Evolutionary conservation across 2,113 vertebrate species (phyloP), one percentile per base, ranked within the genome.

Genomic region (Damaliscus lunatus): DNA sequence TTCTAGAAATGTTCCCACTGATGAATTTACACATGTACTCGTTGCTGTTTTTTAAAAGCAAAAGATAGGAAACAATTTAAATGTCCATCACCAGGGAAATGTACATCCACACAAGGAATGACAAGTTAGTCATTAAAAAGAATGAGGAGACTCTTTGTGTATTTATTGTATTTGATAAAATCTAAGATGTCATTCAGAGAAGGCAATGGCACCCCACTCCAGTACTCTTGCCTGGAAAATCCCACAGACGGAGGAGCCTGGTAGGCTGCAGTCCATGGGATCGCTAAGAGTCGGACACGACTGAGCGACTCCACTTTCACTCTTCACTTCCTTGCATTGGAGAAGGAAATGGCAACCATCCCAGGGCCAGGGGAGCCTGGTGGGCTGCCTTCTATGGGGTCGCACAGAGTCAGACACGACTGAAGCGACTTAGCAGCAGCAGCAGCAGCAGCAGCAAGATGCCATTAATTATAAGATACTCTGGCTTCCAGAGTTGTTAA

Each of bases 61-160:
- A 97, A 85, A 85, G 43, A 57, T 16, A 43, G 46, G 78, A 52
- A 85, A 55, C n/a, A 64, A 74, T 67, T 80, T 50, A 94, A 94
- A 53, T 43, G 67, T 81, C 43, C 50, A 48, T 31, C n/a, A 78
- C 64, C 8, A 88, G 50, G 52, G 52, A 96, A 64, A 46, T 74
- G n/a, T 3, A 89, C 74, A 74, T 29, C 19, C 5, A 71, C n/a
- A 59, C 27, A 62, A 59, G 48, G 71, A 64, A 82, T 3, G 17
- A 33, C 55, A 19, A 87, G 14, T 40, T 12, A 57, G 50, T 83
- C 23, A 52, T 62, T 62, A 88, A 83, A 96, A 93, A 77, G 53
- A 90, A 82, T 64, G 33, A 40, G 9, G 59, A 91, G 25, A 83
- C 36, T 83, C 16, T 46, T 67, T 52, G 50, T 25, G 1, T 59